Percentiles rank a stretch among this genome's conserved stretches.
Evolutionary conservation across 2,888 invertebrate species (phyloP).

Genomic region (Ctena decussata): DNA sequence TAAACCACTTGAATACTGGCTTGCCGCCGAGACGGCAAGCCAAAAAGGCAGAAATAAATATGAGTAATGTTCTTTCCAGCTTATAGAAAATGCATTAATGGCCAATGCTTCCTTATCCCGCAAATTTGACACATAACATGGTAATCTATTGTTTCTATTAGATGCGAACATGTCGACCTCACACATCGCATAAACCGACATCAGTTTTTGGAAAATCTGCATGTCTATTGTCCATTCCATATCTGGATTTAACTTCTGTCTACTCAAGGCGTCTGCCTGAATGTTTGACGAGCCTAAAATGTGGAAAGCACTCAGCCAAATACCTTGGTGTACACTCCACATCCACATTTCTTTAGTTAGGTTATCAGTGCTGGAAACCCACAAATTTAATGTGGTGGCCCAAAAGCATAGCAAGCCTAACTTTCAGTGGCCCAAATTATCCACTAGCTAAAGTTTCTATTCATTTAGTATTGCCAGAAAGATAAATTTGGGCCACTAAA

Average conservation of each 20-base stretch:
- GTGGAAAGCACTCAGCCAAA: slow-evolving; percentile 42
- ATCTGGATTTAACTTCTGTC: slow-evolving; percentile 7
- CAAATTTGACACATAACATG: slow-evolving; percentile 27
- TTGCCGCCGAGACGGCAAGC: too few relatives aligned
- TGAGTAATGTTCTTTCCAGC: slow-evolving; percentile 27
- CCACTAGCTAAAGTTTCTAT: too few relatives aligned
- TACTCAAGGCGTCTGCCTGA: slow-evolving; percentile 27
- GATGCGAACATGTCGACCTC: slow-evolving; percentile 62
- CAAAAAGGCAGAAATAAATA: slow-evolving; percentile 60
- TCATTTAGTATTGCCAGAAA: too few relatives aligned
- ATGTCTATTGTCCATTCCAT: slow-evolving; percentile 34
- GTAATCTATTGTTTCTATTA: slow-evolving; percentile 22
- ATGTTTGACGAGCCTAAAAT: slow-evolving; percentile 30
- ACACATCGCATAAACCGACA: background rate
- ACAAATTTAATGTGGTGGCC: too few relatives aligned
- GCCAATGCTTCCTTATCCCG: slow-evolving; percentile 45
- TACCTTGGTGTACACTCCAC: slow-evolving; percentile 19
- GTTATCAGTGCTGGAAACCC: too few relatives aligned
- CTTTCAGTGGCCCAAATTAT: too few relatives aligned
- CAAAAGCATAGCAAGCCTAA: too few relatives aligned
- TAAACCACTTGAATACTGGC: too few relatives aligned
- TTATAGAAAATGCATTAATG: slow-evolving; percentile 56
- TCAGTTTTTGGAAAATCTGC: background rate
- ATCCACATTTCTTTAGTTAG: slow-evolving; percentile 23
- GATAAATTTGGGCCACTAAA: too few relatives aligned